Evolutionary conservation across 1,140 invertebrate species (phyloP).

Genomic region (Camponotus floridanus): DNA sequence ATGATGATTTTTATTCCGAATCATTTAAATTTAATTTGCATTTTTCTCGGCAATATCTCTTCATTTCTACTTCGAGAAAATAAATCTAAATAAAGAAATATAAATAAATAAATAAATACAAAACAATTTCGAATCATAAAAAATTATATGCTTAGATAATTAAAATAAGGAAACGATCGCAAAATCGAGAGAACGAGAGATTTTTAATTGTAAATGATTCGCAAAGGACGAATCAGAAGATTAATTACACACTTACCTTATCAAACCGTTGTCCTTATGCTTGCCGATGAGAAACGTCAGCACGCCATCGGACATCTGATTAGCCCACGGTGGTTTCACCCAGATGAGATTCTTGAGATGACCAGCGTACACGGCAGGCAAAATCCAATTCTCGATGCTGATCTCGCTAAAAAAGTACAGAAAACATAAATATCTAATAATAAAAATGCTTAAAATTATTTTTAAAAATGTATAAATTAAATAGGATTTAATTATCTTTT

Average conservation of each 20-base stretch:
- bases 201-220: background rate
- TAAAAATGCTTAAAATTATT: background rate
- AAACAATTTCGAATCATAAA: background rate
- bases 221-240: background rate
- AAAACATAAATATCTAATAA: background rate
- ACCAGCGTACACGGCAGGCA: conserved; percentile 94
- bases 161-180: background rate
- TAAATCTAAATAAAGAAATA: background rate
- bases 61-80: too few relatives aligned
- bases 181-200: conserved; percentile 7
- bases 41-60: background rate
- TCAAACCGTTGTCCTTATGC: conserved; percentile 88
- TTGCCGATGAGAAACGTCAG: conserved; percentile 92
- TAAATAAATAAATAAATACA: background rate
- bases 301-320: conserved; percentile 91
- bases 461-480: background rate
- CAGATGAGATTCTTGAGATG: conserved; percentile 93
- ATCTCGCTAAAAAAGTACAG: conserved; percentile 81
- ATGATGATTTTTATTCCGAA: background rate
- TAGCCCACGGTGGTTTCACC: conserved; percentile 96
- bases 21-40: background rate
- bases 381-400: conserved; percentile 97
- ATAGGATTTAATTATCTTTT: background rate
- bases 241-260: conserved; percentile 82
- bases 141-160: background rate